Base-by-base conservation (phyloP, 1,140 invertebrate genomes). In the Brachionus rubens region DNA sequence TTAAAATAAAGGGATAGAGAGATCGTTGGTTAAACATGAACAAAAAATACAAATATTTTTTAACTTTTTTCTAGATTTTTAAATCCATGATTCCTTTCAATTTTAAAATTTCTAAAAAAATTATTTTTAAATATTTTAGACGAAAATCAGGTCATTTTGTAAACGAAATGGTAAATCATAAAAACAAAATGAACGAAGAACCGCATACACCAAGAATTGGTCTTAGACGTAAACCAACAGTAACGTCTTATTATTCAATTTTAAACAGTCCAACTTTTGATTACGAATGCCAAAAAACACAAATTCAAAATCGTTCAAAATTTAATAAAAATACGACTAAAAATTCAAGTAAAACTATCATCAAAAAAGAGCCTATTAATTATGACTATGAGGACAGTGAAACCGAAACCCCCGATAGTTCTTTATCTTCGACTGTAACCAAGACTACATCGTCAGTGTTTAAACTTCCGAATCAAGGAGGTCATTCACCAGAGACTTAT, bases 401-500 rank as follows among this genome's bases (percentile, higher is more conserved):
- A 36, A 12, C 36, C 9, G 16, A 5, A 5, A 5, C 33, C 9
- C 9, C 30, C 12, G 30, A 59, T 16, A 59, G 36, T 33, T 59
- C 54, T 1, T 33, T 36, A 9, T 33, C 14, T 59, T n/a, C n/a
- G 7, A 33, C 54, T 2, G 54, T 33, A 59, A 59, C 12, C 52
- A 54, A 28, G 33, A 54, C 12, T 54, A n/a, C 52, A 28, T 28
- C 24, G 33, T 54, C 26, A 12, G 16, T 28, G 26, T 54, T 54
- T 24, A 54, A 54, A 33, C 4, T 36, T 36, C 30, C 54, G 24
- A 65, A 46, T 43, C 14, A 24, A 12, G 30, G 36, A 24, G 14
- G 21, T 36, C 19, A 43, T 65, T 9, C 59, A 4, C 59, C 72
- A 28, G 72, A 76, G 14, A 54, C 72, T 26, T 59, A 76, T 56